Conservation (phyloP, 2,888 invertebrate species). For the Trichogramma dendrolimi region DNA sequence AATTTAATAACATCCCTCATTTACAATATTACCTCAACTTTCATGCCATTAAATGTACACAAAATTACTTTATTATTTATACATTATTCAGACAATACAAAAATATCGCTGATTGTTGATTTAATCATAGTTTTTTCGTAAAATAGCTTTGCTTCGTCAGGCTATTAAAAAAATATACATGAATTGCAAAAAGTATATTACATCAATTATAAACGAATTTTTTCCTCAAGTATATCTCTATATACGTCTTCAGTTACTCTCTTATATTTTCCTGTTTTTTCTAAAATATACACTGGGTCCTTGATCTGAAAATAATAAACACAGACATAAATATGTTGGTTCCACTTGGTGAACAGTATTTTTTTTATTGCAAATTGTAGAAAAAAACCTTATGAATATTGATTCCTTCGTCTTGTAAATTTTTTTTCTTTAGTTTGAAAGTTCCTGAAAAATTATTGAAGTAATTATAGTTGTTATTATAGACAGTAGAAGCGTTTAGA, state of each 20-base stretch:
- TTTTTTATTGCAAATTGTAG: no score
- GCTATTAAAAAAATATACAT: no score
- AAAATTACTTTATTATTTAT: no score
- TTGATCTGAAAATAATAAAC: conserved; percentile 51
- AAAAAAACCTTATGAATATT: conserved; percentile 63
- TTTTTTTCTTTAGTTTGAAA: conserved; percentile 87
- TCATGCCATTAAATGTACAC: no score
- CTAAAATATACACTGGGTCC: conserved; percentile 72
- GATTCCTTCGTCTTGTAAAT: conserved; percentile 81
- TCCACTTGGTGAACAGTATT: no score
- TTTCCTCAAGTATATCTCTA: conserved; percentile 54
- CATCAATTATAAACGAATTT: conserved; percentile 29
- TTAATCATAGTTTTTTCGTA: no score
- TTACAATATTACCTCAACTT: no score
- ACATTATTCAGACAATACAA: no score
- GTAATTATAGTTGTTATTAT: conserved; percentile 2
- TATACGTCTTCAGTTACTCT: conserved; percentile 61
- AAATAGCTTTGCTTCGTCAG: no score
- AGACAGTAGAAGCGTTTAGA: neutral
- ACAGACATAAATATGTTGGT: neutral
- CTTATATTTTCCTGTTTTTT: conserved; percentile 58
- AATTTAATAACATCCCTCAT: no score
- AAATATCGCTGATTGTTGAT: no score
- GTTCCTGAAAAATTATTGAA: conserved; percentile 63
- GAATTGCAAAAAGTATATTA: conserved; percentile 26